Base-by-base conservation (phyloP, 2,888 invertebrate species). In the Zygothrica quintamaculata region DNA sequence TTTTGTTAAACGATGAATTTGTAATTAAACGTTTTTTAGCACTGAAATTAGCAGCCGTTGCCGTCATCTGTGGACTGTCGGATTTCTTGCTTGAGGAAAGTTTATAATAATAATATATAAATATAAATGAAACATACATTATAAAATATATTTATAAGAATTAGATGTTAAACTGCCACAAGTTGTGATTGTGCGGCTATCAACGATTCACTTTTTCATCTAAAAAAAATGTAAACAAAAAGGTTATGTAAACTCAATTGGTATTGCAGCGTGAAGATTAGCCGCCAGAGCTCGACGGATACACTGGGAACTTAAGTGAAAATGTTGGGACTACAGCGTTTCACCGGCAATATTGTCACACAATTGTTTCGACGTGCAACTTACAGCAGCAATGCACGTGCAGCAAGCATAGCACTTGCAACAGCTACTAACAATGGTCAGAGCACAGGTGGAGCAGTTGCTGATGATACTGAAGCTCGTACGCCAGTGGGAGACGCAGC, bases 191-290 rank as follows among this genome's bases (percentile, higher is more conserved):
- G 2, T n/a, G 9, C 1, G 1, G 9, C 13, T 44, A 8, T 5
- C 6, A 9, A 5, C 18, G 8, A n/a, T 16, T 1, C 1, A 15
- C 4, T 3, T 42, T 25, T 22, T 37, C 11, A 8, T 26, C 31
- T n/a, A 2, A 16, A 47, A 55, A 76, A 74, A 68, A 74, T 74
- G 76, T 82, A 82, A 82, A 82, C 88, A 85, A 82, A 74, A 88
- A 90, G 90, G 90, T 90, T 90, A 90, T 90, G 89, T 90, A 90
- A 90, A 90, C 89, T 86, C 78, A 47, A 78, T 84, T 39, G 47
- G 36, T 70, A 31, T 88, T 89, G 59, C 84, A 89, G 88, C 74
- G 78, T 66, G 81, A 72, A 61, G 80, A 74, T 61, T 51, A 42
- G 58, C 43, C 55, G 42, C 44, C 22, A 56, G 60, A 46, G 36